Conservation (phyloP, 2,888 invertebrate species). For the Parnassius glacialis region DNA sequence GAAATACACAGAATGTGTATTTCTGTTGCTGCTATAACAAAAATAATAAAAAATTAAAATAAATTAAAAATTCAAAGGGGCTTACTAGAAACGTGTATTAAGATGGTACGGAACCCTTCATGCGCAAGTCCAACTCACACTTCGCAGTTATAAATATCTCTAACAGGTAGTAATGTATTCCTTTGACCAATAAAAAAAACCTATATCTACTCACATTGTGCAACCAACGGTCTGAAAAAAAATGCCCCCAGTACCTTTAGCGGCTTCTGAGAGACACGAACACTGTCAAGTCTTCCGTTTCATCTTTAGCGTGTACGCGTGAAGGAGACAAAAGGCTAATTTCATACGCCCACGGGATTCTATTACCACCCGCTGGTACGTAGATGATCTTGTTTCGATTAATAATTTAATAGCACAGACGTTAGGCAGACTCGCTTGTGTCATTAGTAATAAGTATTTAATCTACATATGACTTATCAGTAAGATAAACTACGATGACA, state of each 20-base stretch:
- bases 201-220: constrained; percentile 16
- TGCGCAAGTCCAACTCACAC: too few species aligned
- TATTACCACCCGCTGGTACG: constrained; percentile 50
- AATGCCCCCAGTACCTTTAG: constrained; percentile 34
- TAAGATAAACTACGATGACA: constrained; percentile 5
- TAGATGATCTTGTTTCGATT: constrained; percentile 67
- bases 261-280: constrained; percentile 27
- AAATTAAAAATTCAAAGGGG: too few species aligned
- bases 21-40: too few species aligned
- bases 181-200: constrained; percentile 26
- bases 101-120: too few species aligned
- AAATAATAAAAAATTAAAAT: too few species aligned
- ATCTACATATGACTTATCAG: constrained; percentile 1
- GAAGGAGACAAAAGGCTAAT: constrained; percentile 42
- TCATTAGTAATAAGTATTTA: constrained; percentile 10
- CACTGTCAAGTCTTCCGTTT: constrained; percentile 35
- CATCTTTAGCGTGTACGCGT: constrained; percentile 33
- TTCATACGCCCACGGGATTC: constrained; percentile 56
- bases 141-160: constrained; percentile 20
- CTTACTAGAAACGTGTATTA: too few species aligned
- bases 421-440: constrained; percentile 4
- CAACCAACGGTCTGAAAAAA: constrained; percentile 19
- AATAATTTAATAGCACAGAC: constrained; percentile 40
- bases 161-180: constrained; percentile 27
- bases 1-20: too few species aligned